Conservation (phyloP, 1,140 invertebrate genomes). For the Tetranychus urticae region DNA sequence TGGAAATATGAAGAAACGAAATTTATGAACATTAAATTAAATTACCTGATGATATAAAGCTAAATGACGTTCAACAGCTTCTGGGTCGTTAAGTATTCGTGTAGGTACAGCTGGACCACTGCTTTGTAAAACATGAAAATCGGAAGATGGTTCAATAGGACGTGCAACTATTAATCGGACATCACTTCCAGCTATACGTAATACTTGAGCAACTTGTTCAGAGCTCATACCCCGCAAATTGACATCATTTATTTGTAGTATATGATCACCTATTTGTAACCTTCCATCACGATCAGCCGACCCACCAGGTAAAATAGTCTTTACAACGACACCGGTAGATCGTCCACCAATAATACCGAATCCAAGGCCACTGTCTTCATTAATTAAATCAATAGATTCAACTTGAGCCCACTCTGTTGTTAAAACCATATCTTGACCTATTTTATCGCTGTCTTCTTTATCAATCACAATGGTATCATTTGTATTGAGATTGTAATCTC, state of each 20-base stretch:
- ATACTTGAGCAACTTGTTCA: constrained; percentile 72
- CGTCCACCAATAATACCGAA: constrained; percentile 85
- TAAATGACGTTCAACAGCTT: constrained; percentile 57
- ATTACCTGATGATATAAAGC: constrained; percentile 20
- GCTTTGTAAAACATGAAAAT: constrained; percentile 40
- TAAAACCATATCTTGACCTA: constrained; percentile 29
- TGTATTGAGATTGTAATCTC: too few relatives aligned
- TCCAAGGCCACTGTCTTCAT: constrained; percentile 81
- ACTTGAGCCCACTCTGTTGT: constrained; percentile 87
- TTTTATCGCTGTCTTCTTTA: too few relatives aligned
- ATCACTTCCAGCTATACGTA: constrained; percentile 57
- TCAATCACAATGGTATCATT: too few relatives aligned
- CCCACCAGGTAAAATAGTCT: constrained; percentile 73
- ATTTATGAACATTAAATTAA: background rate
- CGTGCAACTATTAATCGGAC: constrained; percentile 72
- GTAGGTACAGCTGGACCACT: constrained; percentile 57
- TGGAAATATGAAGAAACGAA: background rate
- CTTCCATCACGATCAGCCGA: constrained; percentile 70
- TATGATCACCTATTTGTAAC: constrained; percentile 71
- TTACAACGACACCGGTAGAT: constrained; percentile 87
- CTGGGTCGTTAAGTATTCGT: constrained; percentile 53
- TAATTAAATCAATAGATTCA: constrained; percentile 78
- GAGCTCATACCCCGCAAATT: constrained; percentile 71
- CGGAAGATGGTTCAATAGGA: constrained; percentile 43
- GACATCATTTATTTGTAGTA: constrained; percentile 77